A percentile compares a stretch with the other conserved stretches of the same genome.
Conservation (phyloP, 1,140 invertebrate species). For the Saccostrea echinata region DNA sequence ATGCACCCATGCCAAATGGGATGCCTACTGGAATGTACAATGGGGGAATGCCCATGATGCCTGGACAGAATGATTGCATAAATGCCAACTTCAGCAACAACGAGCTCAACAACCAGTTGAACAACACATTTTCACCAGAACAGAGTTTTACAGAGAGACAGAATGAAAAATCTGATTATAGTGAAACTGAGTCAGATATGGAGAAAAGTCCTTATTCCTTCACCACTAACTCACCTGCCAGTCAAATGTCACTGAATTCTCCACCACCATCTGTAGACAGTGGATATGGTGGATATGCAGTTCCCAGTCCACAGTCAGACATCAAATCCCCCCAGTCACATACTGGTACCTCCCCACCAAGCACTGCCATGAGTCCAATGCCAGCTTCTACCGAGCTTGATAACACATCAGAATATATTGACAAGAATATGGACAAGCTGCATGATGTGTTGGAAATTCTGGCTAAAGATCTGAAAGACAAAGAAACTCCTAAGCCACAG, state of each 20-base stretch:
- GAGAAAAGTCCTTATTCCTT: slow-evolving; percentile 36
- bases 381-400: not conserved
- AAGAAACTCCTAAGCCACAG: not conserved
- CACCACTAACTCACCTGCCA: not conserved
- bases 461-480: slow-evolving; percentile 33
- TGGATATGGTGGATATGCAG: slow-evolving; percentile 29
- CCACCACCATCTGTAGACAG: slow-evolving; percentile 33
- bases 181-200: slow-evolving; percentile 35
- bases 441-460: slow-evolving; percentile 37
- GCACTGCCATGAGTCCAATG: not conserved
- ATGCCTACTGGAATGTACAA: not conserved
- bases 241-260: slow-evolving; percentile 32
- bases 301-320: slow-evolving; percentile 28
- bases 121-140: slow-evolving; percentile 1
- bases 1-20: not conserved
- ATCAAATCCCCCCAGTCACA: slow-evolving; percentile 36
- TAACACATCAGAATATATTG: slow-evolving; percentile 23
- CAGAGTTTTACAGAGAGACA: slow-evolving; percentile 36
- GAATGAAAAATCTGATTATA: slow-evolving; percentile 31
- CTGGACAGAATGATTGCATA: not conserved
- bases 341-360: slow-evolving; percentile 39
- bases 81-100: slow-evolving; percentile 5
- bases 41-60: slow-evolving; percentile 3
- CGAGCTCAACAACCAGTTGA: slow-evolving; percentile 17
- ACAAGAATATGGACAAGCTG: slow-evolving; percentile 26